Evolutionary conservation across 1,140 invertebrate species (phyloP).

Genomic region (Prorops nasuta): DNA sequence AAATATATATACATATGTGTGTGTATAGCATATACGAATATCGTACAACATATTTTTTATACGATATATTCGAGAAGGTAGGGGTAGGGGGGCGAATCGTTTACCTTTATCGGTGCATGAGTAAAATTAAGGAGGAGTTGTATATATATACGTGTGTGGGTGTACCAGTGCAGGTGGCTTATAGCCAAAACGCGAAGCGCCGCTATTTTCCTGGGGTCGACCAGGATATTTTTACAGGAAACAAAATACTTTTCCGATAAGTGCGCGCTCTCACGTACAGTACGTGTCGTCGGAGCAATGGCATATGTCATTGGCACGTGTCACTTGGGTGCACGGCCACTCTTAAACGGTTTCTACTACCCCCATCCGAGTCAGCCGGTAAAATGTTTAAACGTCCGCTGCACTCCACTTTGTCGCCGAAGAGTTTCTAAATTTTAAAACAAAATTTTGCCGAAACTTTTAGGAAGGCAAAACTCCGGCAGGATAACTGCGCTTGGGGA

Average conservation of each 20-base stretch:
- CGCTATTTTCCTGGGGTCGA: no score
- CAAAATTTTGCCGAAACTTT: background rate
- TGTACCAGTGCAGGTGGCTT: no score
- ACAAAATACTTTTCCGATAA: constrained; percentile 15
- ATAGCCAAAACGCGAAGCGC: no score
- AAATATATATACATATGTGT: no score
- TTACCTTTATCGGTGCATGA: no score
- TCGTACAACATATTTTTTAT: no score
- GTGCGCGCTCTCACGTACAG: constrained; percentile 14
- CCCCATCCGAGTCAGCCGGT: background rate
- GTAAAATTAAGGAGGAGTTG: no score
- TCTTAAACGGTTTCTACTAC: constrained; percentile 8
- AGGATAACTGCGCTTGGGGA: background rate
- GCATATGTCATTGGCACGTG: constrained; percentile 17
- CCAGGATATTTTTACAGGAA: background rate
- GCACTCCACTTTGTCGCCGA: background rate
- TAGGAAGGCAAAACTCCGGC: background rate
- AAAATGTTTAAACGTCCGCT: background rate
- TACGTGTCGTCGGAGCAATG: constrained; percentile 11
- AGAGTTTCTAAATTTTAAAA: background rate
- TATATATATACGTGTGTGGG: no score
- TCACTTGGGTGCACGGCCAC: constrained; percentile 8
- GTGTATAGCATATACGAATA: no score
- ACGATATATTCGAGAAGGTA: no score
- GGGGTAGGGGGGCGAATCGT: no score